Percentiles rank a stretch among this genome's conserved stretches.
These are phyloP conservation scores for Drosophila simulans DNA, from an alignment of 1,140 invertebrate genomes.

Conservation along the genomic window DNA sequence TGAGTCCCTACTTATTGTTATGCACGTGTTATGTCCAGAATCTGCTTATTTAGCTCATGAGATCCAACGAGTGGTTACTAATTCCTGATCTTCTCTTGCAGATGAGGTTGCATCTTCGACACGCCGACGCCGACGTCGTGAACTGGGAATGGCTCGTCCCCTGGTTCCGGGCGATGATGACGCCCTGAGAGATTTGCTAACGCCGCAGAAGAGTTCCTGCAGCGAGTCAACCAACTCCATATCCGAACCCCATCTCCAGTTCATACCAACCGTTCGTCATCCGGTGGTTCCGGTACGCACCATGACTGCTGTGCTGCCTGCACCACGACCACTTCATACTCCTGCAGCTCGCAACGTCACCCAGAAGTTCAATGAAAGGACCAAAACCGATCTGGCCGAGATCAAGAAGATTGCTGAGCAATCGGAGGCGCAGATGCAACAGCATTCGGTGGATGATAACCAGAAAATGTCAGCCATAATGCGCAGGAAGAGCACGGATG, in stretches of 20 bases:
- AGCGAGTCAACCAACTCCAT: conserved; percentile 57
- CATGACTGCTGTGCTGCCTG: conserved; percentile 44
- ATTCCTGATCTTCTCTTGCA: conserved; percentile 48
- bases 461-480: conserved; percentile 66
- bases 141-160: conserved; percentile 75
- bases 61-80: not conserved
- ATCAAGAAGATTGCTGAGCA: conserved; percentile 75
- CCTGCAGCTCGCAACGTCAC: conserved; percentile 41
- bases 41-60: not conserved
- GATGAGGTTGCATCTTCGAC: conserved; percentile 79
- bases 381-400: conserved; percentile 75
- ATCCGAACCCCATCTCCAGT: conserved; percentile 36
- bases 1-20: conserved; percentile 17
- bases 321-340: conserved; percentile 26
- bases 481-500: conserved; percentile 84
- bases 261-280: conserved; percentile 11
- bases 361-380: conserved; percentile 75
- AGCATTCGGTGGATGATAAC: conserved; percentile 1
- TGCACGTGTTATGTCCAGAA: conserved; percentile 45
- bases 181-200: conserved; percentile 67
- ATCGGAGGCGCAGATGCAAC: conserved; percentile 27
- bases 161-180: conserved; percentile 84
- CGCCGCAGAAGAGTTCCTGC: conserved; percentile 67
- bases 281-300: conserved; percentile 46
- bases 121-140: conserved; percentile 84